Percentiles rank a stretch among this genome's conserved stretches.
Conservation (phyloP, 2,113 vertebrate genomes). For the Anhinga anhinga region DNA sequence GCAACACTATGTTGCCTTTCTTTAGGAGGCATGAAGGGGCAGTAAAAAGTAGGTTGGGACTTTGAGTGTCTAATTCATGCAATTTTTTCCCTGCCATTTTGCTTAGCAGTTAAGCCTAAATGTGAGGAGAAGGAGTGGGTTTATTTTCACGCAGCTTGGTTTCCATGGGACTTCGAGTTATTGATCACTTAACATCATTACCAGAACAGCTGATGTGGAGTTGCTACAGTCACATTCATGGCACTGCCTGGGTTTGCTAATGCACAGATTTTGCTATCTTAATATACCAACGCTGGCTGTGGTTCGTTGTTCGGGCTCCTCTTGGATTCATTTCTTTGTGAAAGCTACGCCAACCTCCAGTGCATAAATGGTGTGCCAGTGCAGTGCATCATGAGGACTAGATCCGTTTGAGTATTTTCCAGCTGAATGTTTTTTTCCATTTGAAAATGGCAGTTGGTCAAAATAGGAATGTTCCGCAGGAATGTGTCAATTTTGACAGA, state of each 20-base stretch:
- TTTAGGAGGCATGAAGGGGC: neutral
- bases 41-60: neutral
- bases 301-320: neutral
- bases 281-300: neutral
- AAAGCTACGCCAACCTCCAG: neutral
- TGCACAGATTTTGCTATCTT: neutral
- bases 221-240: neutral
- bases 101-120: neutral
- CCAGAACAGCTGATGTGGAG: neutral
- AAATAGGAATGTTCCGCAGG: neutral
- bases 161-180: neutral
- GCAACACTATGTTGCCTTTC: neutral
- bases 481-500: neutral
- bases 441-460: neutral
- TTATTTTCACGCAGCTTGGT: neutral
- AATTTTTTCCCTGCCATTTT: neutral
- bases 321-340: neutral
- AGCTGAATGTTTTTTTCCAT: neutral
- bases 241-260: neutral
- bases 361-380: neutral
- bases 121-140: neutral
- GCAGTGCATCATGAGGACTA: rapidly evolving
- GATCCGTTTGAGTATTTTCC: neutral
- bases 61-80: neutral
- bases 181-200: neutral